Percentiles rank a stretch among this genome's conserved stretches.
These are phyloP conservation scores for Ctenopoma multispine DNA, from an alignment of 2,797 vertebrate genomes.

Conservation along the genomic window DNA sequence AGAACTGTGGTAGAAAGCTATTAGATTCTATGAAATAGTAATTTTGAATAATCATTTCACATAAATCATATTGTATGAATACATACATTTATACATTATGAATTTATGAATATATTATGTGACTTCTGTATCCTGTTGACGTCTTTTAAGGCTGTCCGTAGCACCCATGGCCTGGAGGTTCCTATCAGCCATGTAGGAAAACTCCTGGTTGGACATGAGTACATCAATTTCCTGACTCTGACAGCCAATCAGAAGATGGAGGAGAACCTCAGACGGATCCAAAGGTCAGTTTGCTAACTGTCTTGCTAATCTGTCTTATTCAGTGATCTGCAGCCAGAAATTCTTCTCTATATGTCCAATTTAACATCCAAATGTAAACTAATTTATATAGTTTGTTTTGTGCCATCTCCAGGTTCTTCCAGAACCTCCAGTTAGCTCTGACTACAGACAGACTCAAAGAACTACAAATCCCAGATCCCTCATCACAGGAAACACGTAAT, in stretches of 20 bases:
- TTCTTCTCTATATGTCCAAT: too few species aligned
- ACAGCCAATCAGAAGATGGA: slow-evolving; percentile 93
- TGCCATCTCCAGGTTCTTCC: slow-evolving; percentile 58
- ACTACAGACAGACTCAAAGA: slow-evolving; percentile 3
- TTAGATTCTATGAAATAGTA: neutral
- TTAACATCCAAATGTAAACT: too few species aligned
- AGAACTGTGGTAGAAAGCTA: neutral
- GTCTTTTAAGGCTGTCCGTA: neutral
- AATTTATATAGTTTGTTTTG: too few species aligned
- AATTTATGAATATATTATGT: slow-evolving; percentile 1
- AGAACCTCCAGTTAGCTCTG: slow-evolving; percentile 62
- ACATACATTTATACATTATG: too few species aligned
- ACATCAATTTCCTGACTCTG: slow-evolving; percentile 85
- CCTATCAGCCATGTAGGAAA: neutral
- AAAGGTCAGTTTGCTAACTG: slow-evolving; percentile 81
- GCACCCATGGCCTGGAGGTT: neutral
- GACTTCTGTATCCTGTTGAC: slow-evolving; percentile 25
- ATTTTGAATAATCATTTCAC: neutral
- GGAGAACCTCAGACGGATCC: slow-evolving; percentile 90
- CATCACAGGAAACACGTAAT: slow-evolving; percentile 19
- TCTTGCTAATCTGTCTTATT: too few species aligned
- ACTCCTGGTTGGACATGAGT: slow-evolving; percentile 87
- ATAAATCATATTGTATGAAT: too few species aligned
- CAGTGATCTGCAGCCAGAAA: too few species aligned
- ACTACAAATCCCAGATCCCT: slow-evolving; percentile 30